Percentiles rank a stretch among this genome's conserved stretches.
Evolutionary conservation across 2,113 vertebrate species (phyloP).

Genomic region (Macrotis lagotis): DNA sequence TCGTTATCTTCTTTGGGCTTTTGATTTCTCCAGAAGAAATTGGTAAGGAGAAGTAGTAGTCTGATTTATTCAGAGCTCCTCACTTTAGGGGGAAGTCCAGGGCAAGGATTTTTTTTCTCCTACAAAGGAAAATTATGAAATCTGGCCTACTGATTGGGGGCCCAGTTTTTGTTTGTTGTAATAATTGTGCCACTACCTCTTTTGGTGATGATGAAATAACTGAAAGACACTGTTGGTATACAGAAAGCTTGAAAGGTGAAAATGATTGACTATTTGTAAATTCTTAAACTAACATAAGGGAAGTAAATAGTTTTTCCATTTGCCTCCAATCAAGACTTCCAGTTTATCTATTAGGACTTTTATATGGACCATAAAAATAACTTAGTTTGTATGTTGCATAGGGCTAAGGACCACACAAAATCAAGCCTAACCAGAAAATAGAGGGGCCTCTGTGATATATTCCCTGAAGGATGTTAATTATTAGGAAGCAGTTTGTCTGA

Average conservation of each 20-base stretch:
- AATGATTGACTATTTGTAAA: background rate
- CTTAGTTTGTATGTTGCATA: background rate
- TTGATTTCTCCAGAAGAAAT: constrained; percentile 95
- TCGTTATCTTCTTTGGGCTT: constrained; percentile 96
- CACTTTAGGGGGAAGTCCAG: background rate
- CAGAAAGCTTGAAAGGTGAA: background rate
- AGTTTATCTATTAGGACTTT: constrained; percentile 28
- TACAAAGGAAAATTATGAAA: background rate
- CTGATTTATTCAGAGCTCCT: background rate
- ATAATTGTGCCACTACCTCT: rapidly evolving
- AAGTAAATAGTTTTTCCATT: background rate
- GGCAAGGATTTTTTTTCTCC: background rate
- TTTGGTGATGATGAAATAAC: background rate
- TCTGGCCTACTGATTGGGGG: background rate
- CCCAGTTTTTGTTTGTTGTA: background rate
- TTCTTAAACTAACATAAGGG: background rate
- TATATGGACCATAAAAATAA: constrained; percentile 16
- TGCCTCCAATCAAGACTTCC: background rate
- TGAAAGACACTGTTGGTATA: background rate
- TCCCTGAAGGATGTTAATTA: no score
- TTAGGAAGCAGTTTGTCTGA: background rate
- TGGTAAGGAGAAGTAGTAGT: constrained; percentile 85
- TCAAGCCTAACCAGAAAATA: background rate
- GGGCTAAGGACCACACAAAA: background rate
- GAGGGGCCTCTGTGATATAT: no score